Conservation (phyloP, 2,888 invertebrate species). For the Lasioglossum vierecki region DNA sequence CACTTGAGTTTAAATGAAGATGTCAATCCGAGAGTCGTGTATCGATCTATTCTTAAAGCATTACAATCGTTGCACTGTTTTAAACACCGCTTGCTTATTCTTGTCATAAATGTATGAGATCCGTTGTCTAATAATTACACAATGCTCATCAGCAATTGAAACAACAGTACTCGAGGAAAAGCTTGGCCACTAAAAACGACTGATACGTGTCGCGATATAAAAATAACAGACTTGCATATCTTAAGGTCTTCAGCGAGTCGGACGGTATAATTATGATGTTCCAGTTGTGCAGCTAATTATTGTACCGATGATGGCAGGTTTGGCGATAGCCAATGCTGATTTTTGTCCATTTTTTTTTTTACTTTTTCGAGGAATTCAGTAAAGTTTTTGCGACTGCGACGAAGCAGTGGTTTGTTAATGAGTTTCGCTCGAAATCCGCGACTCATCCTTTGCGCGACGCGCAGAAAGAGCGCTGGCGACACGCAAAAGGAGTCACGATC, state of each 20-base stretch:
- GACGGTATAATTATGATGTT: too few relatives aligned
- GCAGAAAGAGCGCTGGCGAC: background rate
- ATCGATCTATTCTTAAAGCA: background rate
- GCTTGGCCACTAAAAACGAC: background rate
- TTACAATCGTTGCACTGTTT: background rate
- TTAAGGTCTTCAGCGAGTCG: background rate
- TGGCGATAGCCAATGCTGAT: background rate
- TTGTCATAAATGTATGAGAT: background rate
- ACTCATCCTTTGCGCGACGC: conserved; percentile 10
- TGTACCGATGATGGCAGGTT: background rate
- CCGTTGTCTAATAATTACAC: background rate
- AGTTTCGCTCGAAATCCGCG: background rate
- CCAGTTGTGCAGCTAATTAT: too few relatives aligned
- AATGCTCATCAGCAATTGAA: background rate
- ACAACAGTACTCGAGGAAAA: background rate
- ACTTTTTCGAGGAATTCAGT: background rate
- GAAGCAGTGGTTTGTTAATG: background rate
- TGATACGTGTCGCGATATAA: background rate
- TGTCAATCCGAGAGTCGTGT: background rate
- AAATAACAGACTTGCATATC: background rate
- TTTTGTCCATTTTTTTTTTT: too few relatives aligned
- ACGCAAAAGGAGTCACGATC: conserved; percentile 56
- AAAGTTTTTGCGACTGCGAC: background rate
- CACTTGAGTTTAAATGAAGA: background rate
- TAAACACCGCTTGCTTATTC: background rate